Percentiles rank a stretch among this genome's conserved stretches.
Conservation (phyloP, 2,797 vertebrate species). For the Fistularia commersonii region DNA sequence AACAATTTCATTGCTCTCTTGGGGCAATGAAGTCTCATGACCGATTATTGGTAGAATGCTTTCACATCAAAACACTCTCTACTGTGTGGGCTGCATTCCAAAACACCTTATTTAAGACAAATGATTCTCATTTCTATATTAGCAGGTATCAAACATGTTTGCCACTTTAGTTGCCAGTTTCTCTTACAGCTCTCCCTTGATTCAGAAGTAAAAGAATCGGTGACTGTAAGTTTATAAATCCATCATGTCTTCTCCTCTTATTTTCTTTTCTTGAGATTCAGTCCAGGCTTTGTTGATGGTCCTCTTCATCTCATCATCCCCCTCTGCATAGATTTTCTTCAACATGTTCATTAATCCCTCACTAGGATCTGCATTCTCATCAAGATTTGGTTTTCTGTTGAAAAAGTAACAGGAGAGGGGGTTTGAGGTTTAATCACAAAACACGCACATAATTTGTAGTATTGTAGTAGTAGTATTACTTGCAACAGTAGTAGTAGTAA, state of each 20-base stretch:
- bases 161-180: constrained; percentile 11
- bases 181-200: constrained; percentile 9
- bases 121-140: constrained; percentile 1
- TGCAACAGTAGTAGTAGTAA: too few species aligned
- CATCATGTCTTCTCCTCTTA: constrained; percentile 82
- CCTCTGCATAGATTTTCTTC: constrained; percentile 95
- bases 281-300: constrained; percentile 98
- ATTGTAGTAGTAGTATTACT: too few species aligned
- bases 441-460: too few species aligned
- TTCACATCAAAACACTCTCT: too few species aligned
- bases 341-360: constrained; percentile 94
- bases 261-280: constrained; percentile 95
- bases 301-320: constrained; percentile 98
- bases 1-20: too few species aligned
- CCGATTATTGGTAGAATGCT: neutral
- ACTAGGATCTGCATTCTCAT: constrained; percentile 85
- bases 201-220: constrained; percentile 5
- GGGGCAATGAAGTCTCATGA: neutral
- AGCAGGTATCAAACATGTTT: constrained; percentile 16
- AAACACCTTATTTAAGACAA: too few species aligned
- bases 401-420: neutral
- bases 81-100: too few species aligned
- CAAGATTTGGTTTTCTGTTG: constrained; percentile 67
- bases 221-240: constrained; percentile 73
- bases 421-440: too few species aligned